phyloP scores from a whole-genome alignment of 2,888 invertebrate genomes.

The Orgyia antiqua region DNA sequence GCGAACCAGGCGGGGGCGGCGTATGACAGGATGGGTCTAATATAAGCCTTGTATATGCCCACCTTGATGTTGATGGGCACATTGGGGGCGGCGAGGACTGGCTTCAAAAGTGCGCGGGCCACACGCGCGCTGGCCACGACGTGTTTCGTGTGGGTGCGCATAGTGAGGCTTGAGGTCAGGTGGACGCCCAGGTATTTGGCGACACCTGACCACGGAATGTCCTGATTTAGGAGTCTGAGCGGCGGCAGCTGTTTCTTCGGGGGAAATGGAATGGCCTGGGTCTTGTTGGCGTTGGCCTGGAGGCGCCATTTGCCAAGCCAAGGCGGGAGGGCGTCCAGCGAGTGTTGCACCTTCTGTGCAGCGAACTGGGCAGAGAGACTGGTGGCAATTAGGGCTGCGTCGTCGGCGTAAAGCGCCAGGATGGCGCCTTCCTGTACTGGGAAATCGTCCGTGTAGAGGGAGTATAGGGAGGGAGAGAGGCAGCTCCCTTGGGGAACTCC shows the following conservation, averaged over 20 bases:
- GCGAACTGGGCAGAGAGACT: not conserved
- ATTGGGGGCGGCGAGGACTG: not conserved
- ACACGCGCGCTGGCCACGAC: not conserved
- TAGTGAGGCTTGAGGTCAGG: not conserved
- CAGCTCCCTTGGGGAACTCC: too few species aligned
- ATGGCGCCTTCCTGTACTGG: not conserved
- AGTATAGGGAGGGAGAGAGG: too few species aligned
- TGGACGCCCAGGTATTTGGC: not conserved
- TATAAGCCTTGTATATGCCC: too few species aligned
- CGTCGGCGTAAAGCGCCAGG: not conserved
- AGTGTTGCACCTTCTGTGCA: not conserved
- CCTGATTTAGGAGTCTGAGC: not conserved
- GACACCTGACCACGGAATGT: not conserved
- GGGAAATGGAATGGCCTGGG: not conserved
- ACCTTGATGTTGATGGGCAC: not conserved
- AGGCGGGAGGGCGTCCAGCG: not conserved
- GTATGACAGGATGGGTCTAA: too few species aligned
- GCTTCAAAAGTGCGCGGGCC: not conserved
- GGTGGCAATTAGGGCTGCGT: not conserved
- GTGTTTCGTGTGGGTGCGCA: not conserved
- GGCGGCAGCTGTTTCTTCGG: not conserved
- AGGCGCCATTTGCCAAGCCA: not conserved
- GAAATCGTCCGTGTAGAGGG: too few species aligned
- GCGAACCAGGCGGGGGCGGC: too few species aligned
- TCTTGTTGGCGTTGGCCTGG: too few species aligned